These are phyloP conservation scores for Barypeithes pellucidus DNA, from an alignment of 2,888 invertebrate genomes.

Conservation along the genomic window DNA sequence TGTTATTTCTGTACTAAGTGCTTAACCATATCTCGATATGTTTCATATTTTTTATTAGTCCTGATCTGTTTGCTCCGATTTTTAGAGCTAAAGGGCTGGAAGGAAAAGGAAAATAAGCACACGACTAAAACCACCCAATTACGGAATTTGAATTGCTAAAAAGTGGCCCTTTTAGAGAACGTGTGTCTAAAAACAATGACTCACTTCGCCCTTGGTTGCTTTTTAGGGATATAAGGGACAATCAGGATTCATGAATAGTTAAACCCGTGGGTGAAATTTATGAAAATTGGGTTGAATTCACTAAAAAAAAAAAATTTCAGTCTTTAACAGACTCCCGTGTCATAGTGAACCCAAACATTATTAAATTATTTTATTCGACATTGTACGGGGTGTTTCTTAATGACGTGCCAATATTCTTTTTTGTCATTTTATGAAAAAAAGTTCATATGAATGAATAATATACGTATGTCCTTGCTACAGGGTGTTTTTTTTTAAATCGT, in stretches of 20 bases:
- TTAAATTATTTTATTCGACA: too few relatives aligned
- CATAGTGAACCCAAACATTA: too few relatives aligned
- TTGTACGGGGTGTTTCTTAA: too few relatives aligned
- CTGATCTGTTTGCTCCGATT: conserved; percentile 18
- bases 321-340: too few relatives aligned
- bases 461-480: too few relatives aligned
- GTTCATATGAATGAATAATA: too few relatives aligned
- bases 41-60: conserved; percentile 6
- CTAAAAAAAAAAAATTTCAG: neutral
- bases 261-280: conserved; percentile 5
- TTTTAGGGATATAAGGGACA: conserved; percentile 25
- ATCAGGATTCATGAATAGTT: conserved; percentile 42
- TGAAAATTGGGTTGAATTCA: neutral
- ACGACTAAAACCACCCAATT: conserved; percentile 44
- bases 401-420: too few relatives aligned
- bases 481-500: too few relatives aligned
- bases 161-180: conserved; percentile 37
- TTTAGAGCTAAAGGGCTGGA: conserved; percentile 31
- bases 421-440: too few relatives aligned
- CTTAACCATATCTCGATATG: neutral
- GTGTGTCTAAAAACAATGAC: conserved; percentile 45
- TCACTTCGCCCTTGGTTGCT: conserved; percentile 36
- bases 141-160: conserved; percentile 46
- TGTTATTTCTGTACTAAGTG: too few relatives aligned
- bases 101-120: conserved; percentile 39